Percentiles rank a stretch among this genome's conserved stretches.
Conservation (phyloP, 2,888 invertebrate genomes). For the Criorhina ranunculi region DNA sequence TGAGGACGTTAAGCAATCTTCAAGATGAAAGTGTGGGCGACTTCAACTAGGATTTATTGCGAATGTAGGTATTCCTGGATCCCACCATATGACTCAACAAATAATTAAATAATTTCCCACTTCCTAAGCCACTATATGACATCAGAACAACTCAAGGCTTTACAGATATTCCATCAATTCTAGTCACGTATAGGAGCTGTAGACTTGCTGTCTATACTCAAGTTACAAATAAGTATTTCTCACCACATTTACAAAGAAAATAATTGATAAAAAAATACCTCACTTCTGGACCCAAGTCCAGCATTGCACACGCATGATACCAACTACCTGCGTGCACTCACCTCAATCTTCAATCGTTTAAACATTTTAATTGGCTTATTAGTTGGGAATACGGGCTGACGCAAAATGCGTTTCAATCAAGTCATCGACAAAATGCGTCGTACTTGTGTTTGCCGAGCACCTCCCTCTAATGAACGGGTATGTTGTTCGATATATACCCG, state of each 20-base stretch:
- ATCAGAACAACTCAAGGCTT: too few relatives aligned
- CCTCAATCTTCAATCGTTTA: constrained; percentile 26
- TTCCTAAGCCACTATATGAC: too few relatives aligned
- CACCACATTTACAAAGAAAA: background rate
- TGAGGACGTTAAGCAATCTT: too few relatives aligned
- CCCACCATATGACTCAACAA: too few relatives aligned
- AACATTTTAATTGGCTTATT: constrained; percentile 71
- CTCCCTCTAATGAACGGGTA: constrained; percentile 13
- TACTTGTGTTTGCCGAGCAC: constrained; percentile 9
- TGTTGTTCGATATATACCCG: constrained; percentile 38
- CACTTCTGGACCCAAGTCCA: background rate
- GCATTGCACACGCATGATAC: background rate
- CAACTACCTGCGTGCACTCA: constrained; percentile 12
- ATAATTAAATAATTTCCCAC: too few relatives aligned
- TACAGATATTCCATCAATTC: too few relatives aligned
- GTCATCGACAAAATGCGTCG: constrained; percentile 53
- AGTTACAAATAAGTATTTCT: background rate
- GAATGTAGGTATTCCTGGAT: too few relatives aligned
- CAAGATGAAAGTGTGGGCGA: too few relatives aligned
- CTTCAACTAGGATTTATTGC: too few relatives aligned
- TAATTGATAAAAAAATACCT: constrained; percentile 1
- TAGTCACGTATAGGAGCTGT: too few relatives aligned
- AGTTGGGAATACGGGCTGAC: constrained; percentile 23
- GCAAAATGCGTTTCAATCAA: constrained; percentile 31
- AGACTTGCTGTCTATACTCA: background rate